Evolutionary conservation across 2,797 vertebrate genomes (phyloP), one percentile per base, ranked within the genome.

Genomic region (Cossypha polioptera): DNA sequence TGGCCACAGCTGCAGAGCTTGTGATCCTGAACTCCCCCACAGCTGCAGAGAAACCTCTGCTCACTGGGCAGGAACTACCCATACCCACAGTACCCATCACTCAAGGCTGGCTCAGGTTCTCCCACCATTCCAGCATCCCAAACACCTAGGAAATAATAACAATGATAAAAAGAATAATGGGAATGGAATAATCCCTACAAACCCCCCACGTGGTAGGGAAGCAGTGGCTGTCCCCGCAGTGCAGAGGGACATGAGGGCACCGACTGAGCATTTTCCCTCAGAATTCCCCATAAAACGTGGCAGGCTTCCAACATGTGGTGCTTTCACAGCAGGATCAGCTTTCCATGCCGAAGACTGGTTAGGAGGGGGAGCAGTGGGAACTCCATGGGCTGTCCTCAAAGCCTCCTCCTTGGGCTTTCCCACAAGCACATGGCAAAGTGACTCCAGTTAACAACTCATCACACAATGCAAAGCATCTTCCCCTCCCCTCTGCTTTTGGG

Each of bases 271-370:
- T 62, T 95, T 76, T 18, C 20, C 66, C 58, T 81, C 69, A 48
- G 71, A 51, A 69, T 47, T 80, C 62, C 42, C 81, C 75, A 73
- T 3, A 4, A 13, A 61, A 24, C 0, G 13, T 87, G 85, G 89
- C 95, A 95, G 53, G 19, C n/a, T 75, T 86, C 92, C 91, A 96
- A 50, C 33, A 36, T 1, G 24, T 48, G 55, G 28, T 43, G 72
- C 85, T 88, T 91, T 83, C 91, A 74, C 91, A 87, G 87, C 86
- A 81, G 87, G 91, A 92, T 90, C 89, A 61, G 89, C 51, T 95
- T 96, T 90, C 78, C 55, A 55, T 7, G 33, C 42, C 0, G 8
- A 24, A 45, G 50, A 65, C 40, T 6, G n/a, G 28, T 53, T 79
- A 50, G 67, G 67, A 92, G 62, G 43, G 83, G 78, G 38, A 90